Conservation (phyloP, 2,888 invertebrate species). For the Anodontia alba region DNA sequence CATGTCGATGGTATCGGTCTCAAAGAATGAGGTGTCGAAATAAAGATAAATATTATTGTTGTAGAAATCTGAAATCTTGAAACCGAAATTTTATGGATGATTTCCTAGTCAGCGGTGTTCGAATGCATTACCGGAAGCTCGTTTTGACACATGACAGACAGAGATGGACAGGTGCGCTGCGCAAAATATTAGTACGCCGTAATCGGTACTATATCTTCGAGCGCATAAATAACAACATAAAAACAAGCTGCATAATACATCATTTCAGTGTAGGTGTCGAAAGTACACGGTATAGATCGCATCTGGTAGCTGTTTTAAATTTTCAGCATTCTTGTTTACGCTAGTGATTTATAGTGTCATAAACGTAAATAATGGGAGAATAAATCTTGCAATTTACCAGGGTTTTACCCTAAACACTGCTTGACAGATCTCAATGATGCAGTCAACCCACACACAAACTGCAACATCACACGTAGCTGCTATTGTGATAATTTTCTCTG, state of each 20-base stretch:
- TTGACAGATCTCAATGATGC: slow-evolving; percentile 20
- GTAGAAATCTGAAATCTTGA: slow-evolving; percentile 33
- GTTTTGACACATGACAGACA: slow-evolving; percentile 64
- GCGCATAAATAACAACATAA: slow-evolving; percentile 20
- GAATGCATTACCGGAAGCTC: slow-evolving; percentile 51
- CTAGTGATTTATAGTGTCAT: slow-evolving; percentile 7
- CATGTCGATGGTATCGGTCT: slow-evolving; percentile 10
- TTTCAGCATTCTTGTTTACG: slow-evolving; percentile 10
- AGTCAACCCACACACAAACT: slow-evolving; percentile 9
- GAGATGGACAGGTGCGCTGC: slow-evolving; percentile 53
- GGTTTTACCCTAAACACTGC: slow-evolving; percentile 5
- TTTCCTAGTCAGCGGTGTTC: slow-evolving; percentile 31
- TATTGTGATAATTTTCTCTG: too few relatives aligned
- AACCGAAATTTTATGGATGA: slow-evolving; percentile 13
- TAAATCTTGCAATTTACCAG: slow-evolving; percentile 16
- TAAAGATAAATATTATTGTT: slow-evolving; percentile 40
- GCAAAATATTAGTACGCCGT: slow-evolving; percentile 14
- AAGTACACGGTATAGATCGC: slow-evolving; percentile 15
- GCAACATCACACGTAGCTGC: not conserved
- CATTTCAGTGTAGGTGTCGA: slow-evolving; percentile 12
- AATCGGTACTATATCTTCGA: slow-evolving; percentile 26
- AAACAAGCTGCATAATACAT: slow-evolving; percentile 21
- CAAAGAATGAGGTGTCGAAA: slow-evolving; percentile 19
- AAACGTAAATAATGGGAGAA: slow-evolving; percentile 5
- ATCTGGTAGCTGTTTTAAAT: slow-evolving; percentile 13